Evolutionary conservation across 2,888 invertebrate genomes (phyloP), one percentile per base, ranked within the genome.

Genomic region (Eupithecia inturbata): DNA sequence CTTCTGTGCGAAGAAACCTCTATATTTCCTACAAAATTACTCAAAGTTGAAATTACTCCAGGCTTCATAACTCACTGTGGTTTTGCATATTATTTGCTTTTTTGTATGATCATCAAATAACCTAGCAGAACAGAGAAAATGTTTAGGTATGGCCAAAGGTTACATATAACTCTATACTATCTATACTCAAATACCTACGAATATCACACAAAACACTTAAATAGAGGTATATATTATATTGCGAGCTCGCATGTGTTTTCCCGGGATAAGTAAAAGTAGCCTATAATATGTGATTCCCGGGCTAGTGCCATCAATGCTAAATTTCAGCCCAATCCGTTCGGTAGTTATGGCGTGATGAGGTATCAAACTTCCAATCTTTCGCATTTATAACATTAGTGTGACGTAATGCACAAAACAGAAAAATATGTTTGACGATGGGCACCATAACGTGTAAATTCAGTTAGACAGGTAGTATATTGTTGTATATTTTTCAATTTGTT

Each of bases 21-120:
- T 70, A 81, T 84, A 77, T 82, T 83, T 76, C 78, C 79, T 80
- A 81, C 83, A 81, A 81, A 82, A 84, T 85, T 84, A 82, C 83
- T 77, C 76, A 81, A 86, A 85, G 80, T 85, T 85, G 73, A 81
- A 84, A 85, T 83, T 83, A 83, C 82, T 83, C 75, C 73, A 78
- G 83, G 82, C 79, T 84, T 84, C 19, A 64, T 64, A 64, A 36
- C 33, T 64, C 80, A 77, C 74, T 78, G 82, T 73, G 81, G 83
- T 80, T 80, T 69, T 72, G 70, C 68, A 69, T 72, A 72, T 26
- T 26, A 26, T 57, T 68, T 16, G 53, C 36, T 57, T 68, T 68
- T 36, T 57, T 68, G 14, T 33, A 62, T 22, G 63, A 57, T 26
- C 63, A 64, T 36, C 36, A 64, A 64, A 33, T 64, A n/a, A 64